These are phyloP conservation scores for Mnemiopsis leidyi DNA, from an alignment of 37 sponge, comb jelly and placozoan species.

Conservation along the genomic window DNA sequence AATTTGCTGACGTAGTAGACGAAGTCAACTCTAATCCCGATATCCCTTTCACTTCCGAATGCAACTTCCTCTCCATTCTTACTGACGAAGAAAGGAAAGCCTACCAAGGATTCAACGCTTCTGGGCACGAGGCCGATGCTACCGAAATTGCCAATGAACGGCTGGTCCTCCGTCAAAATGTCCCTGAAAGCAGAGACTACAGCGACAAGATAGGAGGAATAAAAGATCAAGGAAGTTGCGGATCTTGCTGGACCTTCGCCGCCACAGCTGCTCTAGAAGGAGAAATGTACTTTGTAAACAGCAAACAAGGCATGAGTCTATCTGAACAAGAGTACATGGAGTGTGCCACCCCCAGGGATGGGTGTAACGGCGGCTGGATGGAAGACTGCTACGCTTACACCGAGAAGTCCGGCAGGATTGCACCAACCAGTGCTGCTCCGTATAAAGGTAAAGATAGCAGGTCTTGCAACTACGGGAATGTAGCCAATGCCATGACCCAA, in stretches of 20 bases:
- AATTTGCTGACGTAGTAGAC: background rate
- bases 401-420: background rate
- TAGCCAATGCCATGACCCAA: background rate
- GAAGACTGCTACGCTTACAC: background rate
- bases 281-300: background rate
- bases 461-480: background rate
- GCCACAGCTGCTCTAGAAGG: background rate
- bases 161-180: background rate
- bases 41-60: background rate
- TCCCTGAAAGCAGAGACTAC: background rate
- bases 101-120: background rate
- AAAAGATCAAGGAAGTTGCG: background rate
- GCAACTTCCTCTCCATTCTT: constrained; percentile 7
- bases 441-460: background rate
- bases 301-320: background rate
- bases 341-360: background rate
- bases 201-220: background rate
- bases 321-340: constrained; percentile 32
- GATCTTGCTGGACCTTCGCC: constrained; percentile 16
- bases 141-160: background rate
- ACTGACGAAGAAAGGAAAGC: background rate
- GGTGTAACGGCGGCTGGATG: constrained; percentile 19
- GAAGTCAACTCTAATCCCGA: background rate
- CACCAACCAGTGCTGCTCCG: background rate
- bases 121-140: background rate